Conservation (phyloP, 2,113 vertebrate species). For the Romanogobio albipinnatus region DNA sequence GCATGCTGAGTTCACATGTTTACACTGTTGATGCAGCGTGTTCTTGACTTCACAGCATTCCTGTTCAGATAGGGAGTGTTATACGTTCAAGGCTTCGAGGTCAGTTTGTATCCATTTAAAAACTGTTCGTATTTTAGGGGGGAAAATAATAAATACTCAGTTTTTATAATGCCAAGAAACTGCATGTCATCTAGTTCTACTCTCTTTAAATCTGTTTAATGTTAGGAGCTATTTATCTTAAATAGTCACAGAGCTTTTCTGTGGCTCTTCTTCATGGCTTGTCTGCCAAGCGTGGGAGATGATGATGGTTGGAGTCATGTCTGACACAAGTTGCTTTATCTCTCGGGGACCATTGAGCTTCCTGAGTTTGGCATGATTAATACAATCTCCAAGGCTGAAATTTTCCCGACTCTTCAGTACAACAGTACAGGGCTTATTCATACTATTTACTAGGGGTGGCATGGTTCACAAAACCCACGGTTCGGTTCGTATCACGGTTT, state of each 20-base stretch:
- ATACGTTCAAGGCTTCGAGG: not conserved
- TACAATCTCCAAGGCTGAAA: not conserved
- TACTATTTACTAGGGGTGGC: too few relatives aligned
- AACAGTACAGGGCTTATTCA: not conserved
- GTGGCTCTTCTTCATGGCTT: not conserved
- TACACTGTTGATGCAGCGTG: not conserved
- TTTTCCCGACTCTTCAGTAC: not conserved
- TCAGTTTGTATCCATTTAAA: not conserved
- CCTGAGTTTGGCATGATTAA: not conserved
- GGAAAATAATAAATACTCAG: too few relatives aligned
- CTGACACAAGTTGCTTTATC: not conserved
- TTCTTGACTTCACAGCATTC: conserved; percentile 17
- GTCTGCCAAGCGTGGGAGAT: not conserved
- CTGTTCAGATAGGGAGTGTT: not conserved
- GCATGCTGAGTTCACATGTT: not conserved
- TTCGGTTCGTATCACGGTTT: too few relatives aligned
- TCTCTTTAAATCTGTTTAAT: not conserved
- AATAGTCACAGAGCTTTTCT: not conserved
- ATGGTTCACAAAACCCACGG: too few relatives aligned
- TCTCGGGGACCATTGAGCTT: not conserved
- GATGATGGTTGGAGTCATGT: not conserved
- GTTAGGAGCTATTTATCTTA: too few relatives aligned
- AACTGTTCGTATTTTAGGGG: not conserved
- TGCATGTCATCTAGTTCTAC: not conserved
- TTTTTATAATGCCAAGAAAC: not conserved